Percentiles rank a stretch among this genome's conserved stretches.
phyloP scores from a whole-genome alignment of 2,888 invertebrate species.

The Argyresthia goedartella region DNA sequence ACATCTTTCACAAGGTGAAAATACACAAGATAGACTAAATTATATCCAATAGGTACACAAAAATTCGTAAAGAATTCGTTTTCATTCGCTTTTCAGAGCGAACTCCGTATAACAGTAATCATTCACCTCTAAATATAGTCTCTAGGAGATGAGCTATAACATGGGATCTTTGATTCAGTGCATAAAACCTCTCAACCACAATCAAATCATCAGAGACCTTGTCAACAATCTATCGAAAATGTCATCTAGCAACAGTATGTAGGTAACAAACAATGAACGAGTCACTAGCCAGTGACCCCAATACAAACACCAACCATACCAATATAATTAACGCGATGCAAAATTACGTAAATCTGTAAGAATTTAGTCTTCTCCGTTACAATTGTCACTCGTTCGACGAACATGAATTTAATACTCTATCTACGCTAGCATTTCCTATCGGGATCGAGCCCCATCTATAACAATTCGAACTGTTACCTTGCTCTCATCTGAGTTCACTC shows the following conservation, averaged over 20 bases:
- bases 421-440: slow-evolving; percentile 66
- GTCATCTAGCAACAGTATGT: not conserved
- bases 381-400: slow-evolving; percentile 61
- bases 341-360: slow-evolving; percentile 62
- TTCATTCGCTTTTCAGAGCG: slow-evolving; percentile 34
- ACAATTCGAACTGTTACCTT: slow-evolving; percentile 34
- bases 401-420: slow-evolving; percentile 57
- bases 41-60: slow-evolving; percentile 40
- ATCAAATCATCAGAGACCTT: not conserved
- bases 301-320: slow-evolving; percentile 48
- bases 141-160: slow-evolving; percentile 26
- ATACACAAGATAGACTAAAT: slow-evolving; percentile 50
- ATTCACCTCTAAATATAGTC: slow-evolving; percentile 22
- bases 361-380: slow-evolving; percentile 70
- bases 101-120: slow-evolving; percentile 38
- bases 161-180: slow-evolving; percentile 20
- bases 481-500: not conserved
- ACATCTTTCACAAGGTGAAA: slow-evolving; percentile 61
- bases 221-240: slow-evolving; percentile 2
- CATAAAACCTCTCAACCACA: not conserved
- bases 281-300: slow-evolving; percentile 25
- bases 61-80: slow-evolving; percentile 46
- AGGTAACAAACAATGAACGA: slow-evolving; percentile 23
- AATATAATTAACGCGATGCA: slow-evolving; percentile 59
- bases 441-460: slow-evolving; percentile 60